Percentiles rank a stretch among this genome's conserved stretches.
Conservation (phyloP, 2,888 invertebrate species). For the Nomada hirtipes region DNA sequence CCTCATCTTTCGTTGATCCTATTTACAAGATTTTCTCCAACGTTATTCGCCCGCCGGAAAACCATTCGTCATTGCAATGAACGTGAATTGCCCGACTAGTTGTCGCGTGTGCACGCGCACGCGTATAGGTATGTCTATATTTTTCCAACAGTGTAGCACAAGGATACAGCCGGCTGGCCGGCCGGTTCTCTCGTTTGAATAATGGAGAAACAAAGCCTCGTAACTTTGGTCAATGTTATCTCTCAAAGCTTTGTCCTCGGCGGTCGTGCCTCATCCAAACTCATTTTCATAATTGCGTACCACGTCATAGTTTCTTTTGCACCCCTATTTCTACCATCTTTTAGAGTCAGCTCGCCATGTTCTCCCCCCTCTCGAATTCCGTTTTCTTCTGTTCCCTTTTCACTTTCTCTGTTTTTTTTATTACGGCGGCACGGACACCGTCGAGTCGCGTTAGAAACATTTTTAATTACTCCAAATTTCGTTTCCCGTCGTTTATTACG, state of each 20-base stretch:
- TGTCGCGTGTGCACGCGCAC: neutral
- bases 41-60: neutral
- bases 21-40: slow-evolving; percentile 42
- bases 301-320: slow-evolving; percentile 61
- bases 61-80: slow-evolving; percentile 44
- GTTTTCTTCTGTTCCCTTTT: neutral
- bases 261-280: slow-evolving; percentile 67
- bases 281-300: slow-evolving; percentile 74
- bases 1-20: slow-evolving; percentile 34
- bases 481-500: slow-evolving; percentile 37
- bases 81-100: slow-evolving; percentile 59
- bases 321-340: slow-evolving; percentile 60
- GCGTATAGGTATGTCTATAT: slow-evolving; percentile 31
- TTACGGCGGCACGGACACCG: neutral
- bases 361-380: neutral
- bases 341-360: slow-evolving; percentile 40
- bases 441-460: slow-evolving; percentile 62
- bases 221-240: slow-evolving; percentile 75
- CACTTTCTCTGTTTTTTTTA: slow-evolving; percentile 22
- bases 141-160: slow-evolving; percentile 58
- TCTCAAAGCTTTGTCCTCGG: slow-evolving; percentile 72
- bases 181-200: slow-evolving; percentile 70
- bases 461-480: slow-evolving; percentile 71
- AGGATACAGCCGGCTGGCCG: slow-evolving; percentile 56
- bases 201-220: slow-evolving; percentile 73